Conservation (phyloP, 2,888 invertebrate species). For the Invenusta paracnida region DNA sequence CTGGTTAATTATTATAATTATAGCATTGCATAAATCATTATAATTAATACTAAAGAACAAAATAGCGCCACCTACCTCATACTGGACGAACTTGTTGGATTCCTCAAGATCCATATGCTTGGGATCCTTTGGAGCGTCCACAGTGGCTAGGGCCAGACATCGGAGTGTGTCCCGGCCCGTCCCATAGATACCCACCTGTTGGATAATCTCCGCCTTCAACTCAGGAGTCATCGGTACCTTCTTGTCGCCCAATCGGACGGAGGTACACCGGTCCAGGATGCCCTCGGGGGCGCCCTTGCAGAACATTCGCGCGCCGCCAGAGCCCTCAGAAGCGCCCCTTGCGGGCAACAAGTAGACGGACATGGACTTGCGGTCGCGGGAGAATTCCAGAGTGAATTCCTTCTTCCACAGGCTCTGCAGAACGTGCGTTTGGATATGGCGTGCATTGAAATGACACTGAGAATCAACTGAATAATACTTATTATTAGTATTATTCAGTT, state of each 20-base stretch:
- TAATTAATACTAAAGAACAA: too few relatives aligned
- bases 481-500: too few relatives aligned
- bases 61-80: too few relatives aligned
- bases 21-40: too few relatives aligned
- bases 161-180: conserved; percentile 53
- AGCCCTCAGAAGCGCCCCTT: conserved; percentile 75
- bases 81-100: conserved; percentile 88
- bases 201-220: conserved; percentile 79
- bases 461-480: too few relatives aligned
- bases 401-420: conserved; percentile 63
- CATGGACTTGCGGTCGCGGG: conserved; percentile 75
- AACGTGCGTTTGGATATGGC: too few relatives aligned
- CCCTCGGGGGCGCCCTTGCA: conserved; percentile 87
- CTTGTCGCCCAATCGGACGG: conserved; percentile 85
- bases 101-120: conserved; percentile 98
- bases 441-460: too few relatives aligned
- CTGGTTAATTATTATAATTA: too few relatives aligned
- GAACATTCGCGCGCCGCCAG: conserved; percentile 66
- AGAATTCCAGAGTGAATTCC: conserved; percentile 98
- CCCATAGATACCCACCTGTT: conserved; percentile 46
- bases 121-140: conserved; percentile 83
- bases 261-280: conserved; percentile 90
- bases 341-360: conserved; percentile 67
- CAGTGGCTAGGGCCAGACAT: conserved; percentile 88
- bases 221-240: conserved; percentile 87